Conservation (phyloP, 2,113 vertebrate genomes). For the Regulus satrapa region DNA sequence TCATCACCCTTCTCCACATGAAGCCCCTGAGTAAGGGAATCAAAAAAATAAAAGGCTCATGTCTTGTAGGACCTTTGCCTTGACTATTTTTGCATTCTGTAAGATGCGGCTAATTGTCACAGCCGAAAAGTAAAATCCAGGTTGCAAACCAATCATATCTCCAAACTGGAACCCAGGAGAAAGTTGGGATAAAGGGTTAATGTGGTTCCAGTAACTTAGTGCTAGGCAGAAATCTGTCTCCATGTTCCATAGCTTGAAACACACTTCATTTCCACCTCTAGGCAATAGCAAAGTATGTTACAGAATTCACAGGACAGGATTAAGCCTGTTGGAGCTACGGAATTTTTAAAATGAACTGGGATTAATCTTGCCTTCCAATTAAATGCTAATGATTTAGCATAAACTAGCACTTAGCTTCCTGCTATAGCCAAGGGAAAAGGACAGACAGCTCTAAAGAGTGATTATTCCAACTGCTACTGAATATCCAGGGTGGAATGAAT, state of each 20-base stretch:
- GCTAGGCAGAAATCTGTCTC: background rate
- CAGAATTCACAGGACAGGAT: background rate
- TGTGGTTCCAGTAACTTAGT: background rate
- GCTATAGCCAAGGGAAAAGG: background rate
- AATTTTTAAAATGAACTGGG: background rate
- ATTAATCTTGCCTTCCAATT: slow-evolving; percentile 28
- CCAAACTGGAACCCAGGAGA: background rate
- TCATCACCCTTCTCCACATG: background rate
- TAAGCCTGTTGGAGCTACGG: background rate
- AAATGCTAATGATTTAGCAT: slow-evolving; percentile 14
- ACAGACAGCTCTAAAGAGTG: background rate
- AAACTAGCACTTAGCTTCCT: background rate
- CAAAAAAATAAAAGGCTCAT: background rate
- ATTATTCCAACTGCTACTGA: background rate
- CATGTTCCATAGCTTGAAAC: background rate
- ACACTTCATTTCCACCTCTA: background rate
- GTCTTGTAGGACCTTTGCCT: background rate
- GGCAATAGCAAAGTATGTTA: background rate
- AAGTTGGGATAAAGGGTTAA: background rate
- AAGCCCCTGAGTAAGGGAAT: background rate
- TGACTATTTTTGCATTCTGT: background rate
- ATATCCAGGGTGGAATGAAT: background rate
- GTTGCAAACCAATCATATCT: background rate
- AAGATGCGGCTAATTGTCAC: background rate
- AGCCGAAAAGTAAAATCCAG: background rate